Percentiles rank a stretch among this genome's conserved stretches.
Evolutionary conservation across 1,140 invertebrate species (phyloP).

Genomic region (Listronotus oregonensis): DNA sequence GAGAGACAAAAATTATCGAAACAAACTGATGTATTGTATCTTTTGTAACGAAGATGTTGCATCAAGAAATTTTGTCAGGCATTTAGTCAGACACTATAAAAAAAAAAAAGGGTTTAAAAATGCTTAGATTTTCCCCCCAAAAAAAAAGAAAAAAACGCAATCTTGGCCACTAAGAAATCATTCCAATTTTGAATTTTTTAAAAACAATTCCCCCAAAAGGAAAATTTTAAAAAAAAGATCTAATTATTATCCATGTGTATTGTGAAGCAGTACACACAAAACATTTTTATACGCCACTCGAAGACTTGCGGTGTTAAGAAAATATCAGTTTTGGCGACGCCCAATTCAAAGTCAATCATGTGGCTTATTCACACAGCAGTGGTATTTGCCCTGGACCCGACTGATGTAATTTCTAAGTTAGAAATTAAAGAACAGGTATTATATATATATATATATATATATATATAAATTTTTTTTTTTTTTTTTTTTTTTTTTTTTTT

Average conservation of each 20-base stretch:
- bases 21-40: not conserved
- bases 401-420: conserved; percentile 22
- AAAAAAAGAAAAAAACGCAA: conserved; percentile 18
- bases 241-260: conserved; percentile 31
- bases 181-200: conserved; percentile 29
- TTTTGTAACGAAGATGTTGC: conserved; percentile 24
- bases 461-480: not conserved
- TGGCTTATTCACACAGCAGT: conserved; percentile 22
- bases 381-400: conserved; percentile 16
- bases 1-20: not conserved
- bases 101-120: conserved; percentile 17
- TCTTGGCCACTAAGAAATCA: conserved; percentile 15
- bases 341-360: conserved; percentile 13
- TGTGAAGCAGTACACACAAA: conserved; percentile 31
- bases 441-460: not conserved
- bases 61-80: conserved; percentile 30
- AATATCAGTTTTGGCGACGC: not conserved
- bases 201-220: not conserved
- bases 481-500: too few species aligned
- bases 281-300: conserved; percentile 19
- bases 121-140: conserved; percentile 11
- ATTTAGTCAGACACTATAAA: conserved; percentile 14
- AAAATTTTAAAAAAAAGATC: not conserved
- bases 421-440: conserved; percentile 24
- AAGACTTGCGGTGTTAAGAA: conserved; percentile 22